These are phyloP conservation scores for Otocyon megalotis DNA, from an alignment of 2,113 vertebrate species.

Conservation along the genomic window DNA sequence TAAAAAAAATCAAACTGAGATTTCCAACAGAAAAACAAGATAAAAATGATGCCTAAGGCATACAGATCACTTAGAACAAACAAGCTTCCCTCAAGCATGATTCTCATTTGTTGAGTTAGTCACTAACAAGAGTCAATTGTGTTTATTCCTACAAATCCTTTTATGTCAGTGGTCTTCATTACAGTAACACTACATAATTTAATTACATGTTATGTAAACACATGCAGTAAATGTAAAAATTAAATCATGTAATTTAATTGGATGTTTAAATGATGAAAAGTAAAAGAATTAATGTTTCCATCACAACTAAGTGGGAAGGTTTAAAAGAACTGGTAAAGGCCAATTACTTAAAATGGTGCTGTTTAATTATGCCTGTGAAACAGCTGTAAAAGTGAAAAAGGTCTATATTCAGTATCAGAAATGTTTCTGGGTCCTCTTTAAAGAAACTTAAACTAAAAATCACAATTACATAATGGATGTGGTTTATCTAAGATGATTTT, in stretches of 20 bases:
- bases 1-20: background rate
- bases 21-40: background rate
- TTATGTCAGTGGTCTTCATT: background rate
- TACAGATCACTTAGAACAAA: background rate
- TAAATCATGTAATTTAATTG: slow-evolving; percentile 21
- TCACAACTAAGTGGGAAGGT: slow-evolving; percentile 40
- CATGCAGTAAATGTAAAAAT: background rate
- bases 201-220: background rate
- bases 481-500: background rate
- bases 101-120: background rate
- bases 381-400: background rate
- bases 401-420: background rate
- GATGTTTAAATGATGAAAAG: slow-evolving; percentile 5
- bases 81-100: background rate
- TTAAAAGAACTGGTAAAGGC: background rate
- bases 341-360: background rate
- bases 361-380: slow-evolving; percentile 8
- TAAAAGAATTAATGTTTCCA: slow-evolving; percentile 43
- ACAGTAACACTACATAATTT: background rate
- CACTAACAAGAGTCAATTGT: background rate
- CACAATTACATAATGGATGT: background rate
- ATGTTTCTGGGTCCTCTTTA: slow-evolving; percentile 23
- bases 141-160: background rate
- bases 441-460: slow-evolving; percentile 37
- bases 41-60: background rate